These are phyloP conservation scores for Anadara kagoshimensis DNA, from an alignment of 1,140 invertebrate genomes.

Conservation along the genomic window DNA sequence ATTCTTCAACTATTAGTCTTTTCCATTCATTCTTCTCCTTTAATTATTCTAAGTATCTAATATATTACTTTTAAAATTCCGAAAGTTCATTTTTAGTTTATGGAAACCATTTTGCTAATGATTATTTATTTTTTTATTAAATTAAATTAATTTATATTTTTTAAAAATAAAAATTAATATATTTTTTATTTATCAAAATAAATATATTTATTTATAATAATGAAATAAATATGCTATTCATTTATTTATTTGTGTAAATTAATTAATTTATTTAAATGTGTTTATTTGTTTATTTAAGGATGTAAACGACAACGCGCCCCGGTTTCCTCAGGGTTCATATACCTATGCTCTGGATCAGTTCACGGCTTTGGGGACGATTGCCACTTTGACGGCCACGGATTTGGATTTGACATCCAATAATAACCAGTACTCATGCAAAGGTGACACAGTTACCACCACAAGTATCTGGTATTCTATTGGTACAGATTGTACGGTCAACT, in stretches of 20 bases:
- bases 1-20: too few relatives aligned
- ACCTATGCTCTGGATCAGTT: constrained; percentile 26
- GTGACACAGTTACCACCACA: constrained; percentile 4
- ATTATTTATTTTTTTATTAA: not conserved
- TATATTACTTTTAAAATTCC: too few relatives aligned
- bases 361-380: constrained; percentile 28
- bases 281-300: constrained; percentile 19
- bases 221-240: not conserved
- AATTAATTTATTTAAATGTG: not conserved
- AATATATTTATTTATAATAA: not conserved
- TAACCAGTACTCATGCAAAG: constrained; percentile 18
- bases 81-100: too few relatives aligned
- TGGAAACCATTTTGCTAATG: too few relatives aligned
- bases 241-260: not conserved
- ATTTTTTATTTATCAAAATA: not conserved
- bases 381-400: constrained; percentile 20
- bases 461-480: constrained; percentile 30
- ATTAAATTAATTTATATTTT: not conserved
- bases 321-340: constrained; percentile 18
- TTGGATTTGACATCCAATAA: constrained; percentile 25
- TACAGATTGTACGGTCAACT: constrained; percentile 28
- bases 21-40: too few relatives aligned
- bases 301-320: constrained; percentile 32
- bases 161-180: not conserved
- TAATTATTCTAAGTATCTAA: too few relatives aligned